Evolutionary conservation across 2,888 invertebrate genomes (phyloP).

Genomic region (Aleiodes leptofemur): DNA sequence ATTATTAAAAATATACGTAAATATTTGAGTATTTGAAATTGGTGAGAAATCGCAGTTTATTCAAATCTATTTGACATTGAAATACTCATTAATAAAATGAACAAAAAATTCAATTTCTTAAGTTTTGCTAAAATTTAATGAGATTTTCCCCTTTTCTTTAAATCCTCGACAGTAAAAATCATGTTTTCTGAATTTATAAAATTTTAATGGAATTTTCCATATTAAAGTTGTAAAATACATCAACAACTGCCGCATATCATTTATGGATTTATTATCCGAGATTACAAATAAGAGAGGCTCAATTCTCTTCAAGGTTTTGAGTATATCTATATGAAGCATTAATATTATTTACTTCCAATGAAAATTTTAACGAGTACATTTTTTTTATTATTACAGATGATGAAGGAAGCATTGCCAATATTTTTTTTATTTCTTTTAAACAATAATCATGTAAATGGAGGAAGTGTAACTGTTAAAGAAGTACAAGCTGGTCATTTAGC

Average conservation of each 20-base stretch:
- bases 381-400: slow-evolving; percentile 58
- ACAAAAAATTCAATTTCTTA: no score
- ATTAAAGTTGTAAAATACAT: not conserved
- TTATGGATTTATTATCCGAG: not conserved
- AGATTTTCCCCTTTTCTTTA: no score
- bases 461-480: slow-evolving; percentile 72
- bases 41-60: no score
- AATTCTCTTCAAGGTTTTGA: slow-evolving; percentile 13
- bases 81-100: no score
- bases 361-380: not conserved
- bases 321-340: not conserved
- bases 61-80: no score
- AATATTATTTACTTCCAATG: not conserved
- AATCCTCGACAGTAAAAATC: no score
- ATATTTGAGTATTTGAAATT: no score
- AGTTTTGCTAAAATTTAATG: no score
- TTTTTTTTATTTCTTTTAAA: slow-evolving; percentile 58
- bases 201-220: no score
- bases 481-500: slow-evolving; percentile 80
- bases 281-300: slow-evolving; percentile 5
- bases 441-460: slow-evolving; percentile 45
- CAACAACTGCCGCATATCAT: not conserved
- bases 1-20: no score
- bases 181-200: no score
- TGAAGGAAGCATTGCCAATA: slow-evolving; percentile 52